Percentiles rank a stretch among this genome's conserved stretches.
Evolutionary conservation across 2,113 vertebrate species (phyloP).

Genomic region (Nothocercus nigrocapillus): DNA sequence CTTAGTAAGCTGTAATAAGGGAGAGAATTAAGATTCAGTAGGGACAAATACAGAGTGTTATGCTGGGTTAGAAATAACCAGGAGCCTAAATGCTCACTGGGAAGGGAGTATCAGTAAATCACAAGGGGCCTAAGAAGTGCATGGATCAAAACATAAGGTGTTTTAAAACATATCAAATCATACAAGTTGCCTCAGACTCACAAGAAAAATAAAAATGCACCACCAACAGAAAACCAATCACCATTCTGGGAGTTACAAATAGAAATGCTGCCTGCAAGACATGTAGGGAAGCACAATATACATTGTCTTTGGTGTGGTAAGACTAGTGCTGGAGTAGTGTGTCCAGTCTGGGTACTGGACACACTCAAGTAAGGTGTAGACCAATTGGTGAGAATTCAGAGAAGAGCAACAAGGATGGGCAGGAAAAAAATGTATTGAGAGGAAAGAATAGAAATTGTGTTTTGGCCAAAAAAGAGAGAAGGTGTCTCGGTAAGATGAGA

Average conservation of each 20-base stretch:
- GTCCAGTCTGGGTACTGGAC: not conserved
- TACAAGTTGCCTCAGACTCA: not conserved
- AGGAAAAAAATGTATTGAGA: too few relatives aligned
- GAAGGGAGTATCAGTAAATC: not conserved
- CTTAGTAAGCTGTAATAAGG: not conserved
- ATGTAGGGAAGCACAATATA: not conserved
- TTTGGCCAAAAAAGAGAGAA: too few relatives aligned
- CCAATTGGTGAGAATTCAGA: too few relatives aligned
- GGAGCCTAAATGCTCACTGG: not conserved
- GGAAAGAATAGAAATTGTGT: too few relatives aligned
- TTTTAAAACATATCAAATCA: not conserved
- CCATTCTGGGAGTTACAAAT: not conserved
- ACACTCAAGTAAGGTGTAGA: not conserved
- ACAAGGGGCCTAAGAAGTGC: not conserved
- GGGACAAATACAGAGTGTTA: not conserved
- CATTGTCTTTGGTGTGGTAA: not conserved
- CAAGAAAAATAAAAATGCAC: not conserved
- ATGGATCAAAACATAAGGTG: not conserved
- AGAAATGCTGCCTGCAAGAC: not conserved
- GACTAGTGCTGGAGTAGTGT: not conserved
- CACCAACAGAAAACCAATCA: not conserved
- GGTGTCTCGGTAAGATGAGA: not conserved
- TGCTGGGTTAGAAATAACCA: not conserved
- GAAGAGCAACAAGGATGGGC: too few relatives aligned
- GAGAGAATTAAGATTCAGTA: not conserved